phyloP scores from a whole-genome alignment of 2,888 invertebrate genomes.

The Rhamphomyia laevipes region DNA sequence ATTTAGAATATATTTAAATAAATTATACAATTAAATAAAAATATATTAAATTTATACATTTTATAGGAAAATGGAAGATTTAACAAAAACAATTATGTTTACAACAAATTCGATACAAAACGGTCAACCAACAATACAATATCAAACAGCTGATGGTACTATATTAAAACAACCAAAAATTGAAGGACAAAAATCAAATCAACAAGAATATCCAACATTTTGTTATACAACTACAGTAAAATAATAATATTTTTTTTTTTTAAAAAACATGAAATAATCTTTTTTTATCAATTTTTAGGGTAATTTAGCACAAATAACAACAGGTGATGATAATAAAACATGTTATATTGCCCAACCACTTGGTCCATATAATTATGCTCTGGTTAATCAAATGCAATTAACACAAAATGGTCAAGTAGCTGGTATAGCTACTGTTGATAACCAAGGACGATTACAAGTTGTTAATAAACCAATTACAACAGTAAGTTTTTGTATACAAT shows the following conservation, averaged over 20 bases:
- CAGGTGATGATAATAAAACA: conserved; percentile 50
- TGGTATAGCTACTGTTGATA: conserved; percentile 36
- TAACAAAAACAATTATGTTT: conserved; percentile 43
- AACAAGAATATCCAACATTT: conserved; percentile 57
- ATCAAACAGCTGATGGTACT: conserved; percentile 53
- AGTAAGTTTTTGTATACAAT: conserved; percentile 19
- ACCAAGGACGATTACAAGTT: conserved; percentile 36
- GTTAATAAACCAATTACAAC: conserved; percentile 37
- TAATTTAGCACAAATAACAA: conserved; percentile 52
- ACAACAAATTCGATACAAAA: conserved; percentile 49
- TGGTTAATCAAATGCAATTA: conserved; percentile 77
- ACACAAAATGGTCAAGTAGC: conserved; percentile 42
- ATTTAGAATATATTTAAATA: too few relatives aligned
- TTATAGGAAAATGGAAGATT: conserved; percentile 30
- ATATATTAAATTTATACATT: not conserved
- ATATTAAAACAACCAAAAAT: conserved; percentile 50
- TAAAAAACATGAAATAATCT: too few relatives aligned
- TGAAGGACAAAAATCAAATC: conserved; percentile 41
- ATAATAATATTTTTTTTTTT: too few relatives aligned
- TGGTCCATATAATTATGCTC: conserved; percentile 62
- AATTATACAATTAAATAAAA: not conserved
- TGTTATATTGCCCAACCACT: conserved; percentile 66
- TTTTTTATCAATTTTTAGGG: conserved; percentile 22
- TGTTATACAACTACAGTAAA: conserved; percentile 42
- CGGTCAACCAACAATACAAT: conserved; percentile 51